Evolutionary conservation across 1,140 invertebrate species (phyloP).

Genomic region (Proctacanthus coquilletti): DNA sequence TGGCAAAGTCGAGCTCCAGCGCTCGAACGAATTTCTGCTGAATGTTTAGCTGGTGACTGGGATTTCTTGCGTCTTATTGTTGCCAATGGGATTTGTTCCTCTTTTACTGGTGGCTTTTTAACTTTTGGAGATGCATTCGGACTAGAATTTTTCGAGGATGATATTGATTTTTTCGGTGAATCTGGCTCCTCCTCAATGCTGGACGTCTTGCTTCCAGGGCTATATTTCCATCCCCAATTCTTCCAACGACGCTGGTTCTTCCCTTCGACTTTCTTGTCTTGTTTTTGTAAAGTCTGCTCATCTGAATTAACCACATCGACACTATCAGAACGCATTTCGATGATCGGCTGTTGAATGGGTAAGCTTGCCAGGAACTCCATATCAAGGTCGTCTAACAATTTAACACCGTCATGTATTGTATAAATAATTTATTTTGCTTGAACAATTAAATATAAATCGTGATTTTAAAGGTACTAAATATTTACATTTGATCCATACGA

Average conservation of each 20-base stretch:
- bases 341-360: neutral
- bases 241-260: constrained; percentile 5
- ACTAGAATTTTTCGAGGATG: constrained; percentile 6
- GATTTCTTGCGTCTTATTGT: constrained; percentile 3
- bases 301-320: too few relatives aligned
- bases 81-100: neutral
- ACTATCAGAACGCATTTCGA: neutral
- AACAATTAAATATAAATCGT: constrained; percentile 1
- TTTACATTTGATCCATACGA: too few relatives aligned
- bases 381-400: constrained; percentile 7
- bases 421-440: neutral
- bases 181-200: constrained; percentile 9
- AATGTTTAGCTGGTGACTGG: neutral
- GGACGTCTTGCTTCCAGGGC: constrained; percentile 6
- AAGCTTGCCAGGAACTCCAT: constrained; percentile 6
- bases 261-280: neutral
- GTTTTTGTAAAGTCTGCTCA: neutral
- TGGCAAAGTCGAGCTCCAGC: constrained; percentile 7
- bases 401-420: too few relatives aligned
- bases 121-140: constrained; percentile 7
- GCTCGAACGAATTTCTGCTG: constrained; percentile 5
- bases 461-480: neutral
- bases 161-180: constrained; percentile 6
- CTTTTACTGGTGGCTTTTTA: neutral
- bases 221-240: constrained; percentile 8